Evolutionary conservation across 2,797 vertebrate species (phyloP), one percentile per base, ranked within the genome.

Genomic region (Notolepis coatsorum): DNA sequence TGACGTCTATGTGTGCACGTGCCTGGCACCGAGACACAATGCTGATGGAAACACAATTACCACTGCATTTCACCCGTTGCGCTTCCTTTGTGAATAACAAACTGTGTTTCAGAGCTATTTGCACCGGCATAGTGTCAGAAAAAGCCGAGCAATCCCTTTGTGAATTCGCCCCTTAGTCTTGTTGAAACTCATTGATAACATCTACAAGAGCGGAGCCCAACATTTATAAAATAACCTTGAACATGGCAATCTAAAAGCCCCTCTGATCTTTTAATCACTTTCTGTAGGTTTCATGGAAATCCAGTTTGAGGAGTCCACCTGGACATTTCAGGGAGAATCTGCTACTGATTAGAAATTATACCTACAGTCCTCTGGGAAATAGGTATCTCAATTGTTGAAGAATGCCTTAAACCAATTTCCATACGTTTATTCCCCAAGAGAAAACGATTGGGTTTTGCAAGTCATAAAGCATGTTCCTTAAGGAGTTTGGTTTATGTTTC

Each of bases 301-400:
- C 12, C 15, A 52, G 56, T 79, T 83, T 82, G 49, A 76, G 81
- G 71, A 79, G 65, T 79, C 67, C 81, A 87, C 72, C 82, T 81
- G 82, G 76, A 75, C 73, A 39, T 75, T 65, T 37, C 42, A 77
- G 49, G 51, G 37, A 80, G 77, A 80, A 41, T 67, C 48, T 66
- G 71, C 43, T 51, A 55, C 79, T 82, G 73, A 84, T 87, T 81
- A 77, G 64, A 86, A 82, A 77, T 84, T 75, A 75, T 66, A 45
- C 61, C 45, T 42, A 53, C 64, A 66, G 68, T 77, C 70, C 65
- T 79, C 71, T 15, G 57, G 67, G 61, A 76, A 75, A 58, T 45
- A 1, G 2, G 3, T 46, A 65, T 68, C 67, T 64, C 8, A 65
- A 61, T 69, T 62, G 61, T 41, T 61, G 54, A 71, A 42, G 55